A percentile compares a stretch with the other conserved stretches of the same genome.
phyloP scores from a whole-genome alignment of 2,113 vertebrate genomes.

The Pseudorasbora parva region DNA sequence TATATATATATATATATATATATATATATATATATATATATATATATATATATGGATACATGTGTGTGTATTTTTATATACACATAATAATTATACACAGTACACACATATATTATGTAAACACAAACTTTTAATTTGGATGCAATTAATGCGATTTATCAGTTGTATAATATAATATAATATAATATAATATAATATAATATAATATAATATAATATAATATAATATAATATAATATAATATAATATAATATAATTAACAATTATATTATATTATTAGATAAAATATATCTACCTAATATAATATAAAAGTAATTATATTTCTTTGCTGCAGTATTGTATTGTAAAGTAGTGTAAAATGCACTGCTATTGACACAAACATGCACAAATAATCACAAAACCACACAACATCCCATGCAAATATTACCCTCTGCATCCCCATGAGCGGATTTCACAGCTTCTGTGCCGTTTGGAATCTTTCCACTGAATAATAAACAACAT shows the following conservation, averaged over 20 bases:
- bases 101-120: no score
- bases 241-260: not conserved
- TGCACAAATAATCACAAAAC: not conserved
- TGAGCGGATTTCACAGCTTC: conserved; percentile 78
- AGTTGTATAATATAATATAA: no score
- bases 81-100: no score
- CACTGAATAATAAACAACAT: conserved; percentile 74
- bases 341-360: conserved; percentile 12
- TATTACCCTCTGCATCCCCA: conserved; percentile 86
- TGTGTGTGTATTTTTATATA: no score
- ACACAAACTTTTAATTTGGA: no score
- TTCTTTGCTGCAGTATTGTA: not conserved
- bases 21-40: no score
- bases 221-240: not conserved
- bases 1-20: no score
- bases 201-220: no score
- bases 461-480: conserved; percentile 90
- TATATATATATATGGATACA: no score
- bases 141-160: no score
- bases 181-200: no score
- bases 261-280: not conserved
- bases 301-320: not conserved
- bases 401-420: not conserved
- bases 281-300: no score
- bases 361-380: not conserved